A percentile compares a stretch with the other conserved stretches of the same genome.
Evolutionary conservation across 2,113 vertebrate species (phyloP).

Genomic region (Motacilla alba): DNA sequence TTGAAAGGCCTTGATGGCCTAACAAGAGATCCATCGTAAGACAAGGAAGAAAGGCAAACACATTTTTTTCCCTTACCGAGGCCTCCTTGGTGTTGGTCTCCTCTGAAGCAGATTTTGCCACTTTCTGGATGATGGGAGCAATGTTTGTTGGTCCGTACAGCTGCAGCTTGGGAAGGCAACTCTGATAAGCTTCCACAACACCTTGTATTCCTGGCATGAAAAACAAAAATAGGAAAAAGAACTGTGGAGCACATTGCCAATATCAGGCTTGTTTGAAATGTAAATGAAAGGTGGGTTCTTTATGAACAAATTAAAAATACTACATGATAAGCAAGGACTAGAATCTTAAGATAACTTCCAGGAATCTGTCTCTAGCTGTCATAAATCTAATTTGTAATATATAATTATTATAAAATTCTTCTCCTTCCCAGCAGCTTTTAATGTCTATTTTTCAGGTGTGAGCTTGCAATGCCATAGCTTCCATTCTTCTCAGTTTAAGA

Average conservation of each 20-base stretch:
- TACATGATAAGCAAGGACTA: not conserved
- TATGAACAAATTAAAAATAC: not conserved
- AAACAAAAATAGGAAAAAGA: not conserved
- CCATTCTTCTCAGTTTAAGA: not conserved
- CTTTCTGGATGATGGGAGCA: constrained; percentile 96
- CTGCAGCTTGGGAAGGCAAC: constrained; percentile 93
- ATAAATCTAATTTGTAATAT: not conserved
- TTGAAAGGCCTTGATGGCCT: not conserved
- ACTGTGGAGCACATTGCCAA: not conserved
- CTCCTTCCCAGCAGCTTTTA: not conserved
- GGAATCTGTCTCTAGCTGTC: not conserved
- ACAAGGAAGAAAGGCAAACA: not conserved
- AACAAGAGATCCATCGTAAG: not conserved
- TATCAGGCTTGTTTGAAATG: not conserved
- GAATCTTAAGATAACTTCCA: not conserved
- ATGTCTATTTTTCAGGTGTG: not conserved
- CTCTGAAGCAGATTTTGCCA: constrained; percentile 90
- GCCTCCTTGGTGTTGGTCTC: constrained; percentile 95
- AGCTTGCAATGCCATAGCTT: not conserved
- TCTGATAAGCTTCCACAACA: constrained; percentile 96
- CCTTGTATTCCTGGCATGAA: constrained; percentile 87
- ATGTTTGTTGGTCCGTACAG: constrained; percentile 97
- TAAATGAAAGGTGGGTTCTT: not conserved
- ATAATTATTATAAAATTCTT: not conserved
- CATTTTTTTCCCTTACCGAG: constrained; percentile 76